phyloP scores from a whole-genome alignment of 1,140 invertebrate genomes.

The Camponotus vicinus region DNA sequence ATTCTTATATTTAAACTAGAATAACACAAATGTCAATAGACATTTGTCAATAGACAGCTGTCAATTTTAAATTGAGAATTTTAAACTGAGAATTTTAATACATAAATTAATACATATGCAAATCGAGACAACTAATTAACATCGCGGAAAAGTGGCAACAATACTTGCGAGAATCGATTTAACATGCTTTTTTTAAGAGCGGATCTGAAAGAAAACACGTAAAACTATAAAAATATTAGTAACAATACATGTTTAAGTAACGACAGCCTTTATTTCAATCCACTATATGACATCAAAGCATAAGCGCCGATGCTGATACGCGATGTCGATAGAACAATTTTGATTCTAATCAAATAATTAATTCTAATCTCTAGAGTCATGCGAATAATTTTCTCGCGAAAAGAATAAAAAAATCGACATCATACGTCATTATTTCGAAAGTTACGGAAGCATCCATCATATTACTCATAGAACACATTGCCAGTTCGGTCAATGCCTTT shows the following conservation, averaged over 20 bases:
- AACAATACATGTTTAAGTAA: not conserved
- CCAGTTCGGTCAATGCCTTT: not conserved
- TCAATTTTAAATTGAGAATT: no score
- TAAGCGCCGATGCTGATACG: not conserved
- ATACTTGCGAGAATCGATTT: no score
- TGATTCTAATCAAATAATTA: constrained; percentile 1
- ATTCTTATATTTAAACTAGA: not conserved
- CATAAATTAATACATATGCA: no score
- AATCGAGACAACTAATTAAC: no score
- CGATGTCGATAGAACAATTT: not conserved
- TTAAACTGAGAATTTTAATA: no score
- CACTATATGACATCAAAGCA: not conserved
- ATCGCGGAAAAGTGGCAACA: no score
- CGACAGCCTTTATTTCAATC: not conserved
- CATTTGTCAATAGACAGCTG: no score
- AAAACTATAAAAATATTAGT: no score
- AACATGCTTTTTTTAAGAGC: no score
- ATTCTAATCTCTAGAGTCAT: not conserved
- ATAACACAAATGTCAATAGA: no score
- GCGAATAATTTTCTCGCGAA: not conserved
- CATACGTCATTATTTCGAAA: not conserved
- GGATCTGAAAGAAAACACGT: not conserved
- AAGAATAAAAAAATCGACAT: not conserved
- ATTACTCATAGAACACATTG: no score
- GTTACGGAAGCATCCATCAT: not conserved